phyloP scores from a whole-genome alignment of 2,113 vertebrate species.

The Grallaria varia region DNA sequence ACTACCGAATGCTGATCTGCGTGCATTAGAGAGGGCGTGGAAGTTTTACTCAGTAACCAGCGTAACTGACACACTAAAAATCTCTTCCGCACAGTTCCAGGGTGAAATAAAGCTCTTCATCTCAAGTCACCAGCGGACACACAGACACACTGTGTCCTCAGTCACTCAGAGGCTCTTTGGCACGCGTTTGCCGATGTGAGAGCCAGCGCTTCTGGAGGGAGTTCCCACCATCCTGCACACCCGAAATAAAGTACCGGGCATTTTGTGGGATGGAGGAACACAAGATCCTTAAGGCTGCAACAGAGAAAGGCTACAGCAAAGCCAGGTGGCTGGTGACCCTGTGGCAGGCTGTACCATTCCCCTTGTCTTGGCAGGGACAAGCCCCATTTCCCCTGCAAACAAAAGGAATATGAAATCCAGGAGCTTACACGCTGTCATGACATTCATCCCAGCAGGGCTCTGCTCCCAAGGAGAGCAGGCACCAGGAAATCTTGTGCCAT shows the following conservation, averaged over 20 bases:
- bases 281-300: not conserved
- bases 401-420: not conserved
- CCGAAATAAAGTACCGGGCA: not conserved
- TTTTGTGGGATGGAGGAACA: not conserved
- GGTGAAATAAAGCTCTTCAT: slow-evolving; percentile 45
- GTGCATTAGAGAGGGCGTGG: not conserved
- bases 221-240: not conserved
- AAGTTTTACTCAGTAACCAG: slow-evolving; percentile 57
- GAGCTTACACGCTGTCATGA: not conserved
- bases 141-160: not conserved
- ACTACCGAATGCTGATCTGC: not conserved
- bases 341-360: rapidly evolving
- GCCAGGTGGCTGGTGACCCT: not conserved
- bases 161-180: not conserved
- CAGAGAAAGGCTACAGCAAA: not conserved
- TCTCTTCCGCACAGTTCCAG: not conserved
- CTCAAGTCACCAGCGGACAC: not conserved
- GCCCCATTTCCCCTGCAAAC: not conserved
- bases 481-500: slow-evolving; percentile 37
- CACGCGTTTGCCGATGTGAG: not conserved
- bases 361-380: rapidly evolving
- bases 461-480: not conserved
- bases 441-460: not conserved
- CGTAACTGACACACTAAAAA: slow-evolving; percentile 43
- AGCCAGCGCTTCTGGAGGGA: not conserved